Evolutionary conservation across 2,113 vertebrate species (phyloP).

Genomic region (Seriola aureovittata): DNA sequence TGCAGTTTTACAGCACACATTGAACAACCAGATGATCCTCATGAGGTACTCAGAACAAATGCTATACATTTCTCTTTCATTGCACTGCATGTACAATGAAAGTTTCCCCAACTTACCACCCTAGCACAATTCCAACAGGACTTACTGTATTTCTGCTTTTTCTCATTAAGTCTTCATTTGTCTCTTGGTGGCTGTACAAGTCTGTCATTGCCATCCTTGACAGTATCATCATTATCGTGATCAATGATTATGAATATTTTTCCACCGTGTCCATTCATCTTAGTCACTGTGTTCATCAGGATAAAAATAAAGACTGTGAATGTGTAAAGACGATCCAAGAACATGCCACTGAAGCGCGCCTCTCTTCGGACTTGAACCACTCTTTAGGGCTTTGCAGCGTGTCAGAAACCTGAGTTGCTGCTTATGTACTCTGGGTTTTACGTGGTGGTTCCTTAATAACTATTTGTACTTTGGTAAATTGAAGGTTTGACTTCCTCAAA

Average conservation of each 20-base stretch:
- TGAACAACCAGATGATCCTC: background rate
- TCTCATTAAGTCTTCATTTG: conserved; percentile 77
- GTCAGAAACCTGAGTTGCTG: conserved; percentile 58
- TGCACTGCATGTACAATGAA: background rate
- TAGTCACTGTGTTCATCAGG: conserved; percentile 63
- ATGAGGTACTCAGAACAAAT: background rate
- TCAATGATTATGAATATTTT: conserved; percentile 82
- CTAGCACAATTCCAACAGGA: conserved; percentile 9
- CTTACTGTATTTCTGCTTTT: conserved; percentile 39
- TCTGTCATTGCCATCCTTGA: conserved; percentile 80
- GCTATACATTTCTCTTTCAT: background rate
- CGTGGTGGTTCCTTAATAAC: conserved; percentile 77
- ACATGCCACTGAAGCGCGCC: conserved; percentile 49
- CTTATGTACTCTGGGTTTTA: conserved; percentile 54
- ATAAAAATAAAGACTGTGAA: conserved; percentile 74
- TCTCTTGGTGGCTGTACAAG: conserved; percentile 65
- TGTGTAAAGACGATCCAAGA: conserved; percentile 40
- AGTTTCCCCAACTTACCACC: conserved; percentile 12
- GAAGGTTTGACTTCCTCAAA: conserved; percentile 76
- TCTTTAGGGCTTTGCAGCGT: conserved; percentile 38
- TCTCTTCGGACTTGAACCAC: conserved; percentile 35
- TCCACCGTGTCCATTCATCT: conserved; percentile 71
- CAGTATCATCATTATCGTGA: conserved; percentile 82
- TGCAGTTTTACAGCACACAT: background rate
- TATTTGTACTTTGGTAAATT: conserved; percentile 74